Conservation (phyloP, 1,140 invertebrate species). For the Pseudomyrmex cubaensis region DNA sequence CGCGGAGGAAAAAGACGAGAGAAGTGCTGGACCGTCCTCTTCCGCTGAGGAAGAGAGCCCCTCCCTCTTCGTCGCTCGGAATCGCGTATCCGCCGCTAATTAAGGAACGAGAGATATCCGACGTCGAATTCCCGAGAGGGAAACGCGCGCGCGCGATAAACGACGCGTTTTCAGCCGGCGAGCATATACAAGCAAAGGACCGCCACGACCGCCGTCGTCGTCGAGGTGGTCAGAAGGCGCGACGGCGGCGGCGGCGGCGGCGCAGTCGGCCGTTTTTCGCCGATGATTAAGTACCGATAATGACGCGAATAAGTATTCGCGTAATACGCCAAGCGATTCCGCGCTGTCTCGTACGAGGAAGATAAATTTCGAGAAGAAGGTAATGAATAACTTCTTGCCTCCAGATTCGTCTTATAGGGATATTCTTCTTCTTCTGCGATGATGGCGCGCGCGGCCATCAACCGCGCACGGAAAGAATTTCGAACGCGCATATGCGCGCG, state of each 20-base stretch:
- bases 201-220: slow-evolving; percentile 11
- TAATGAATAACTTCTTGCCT: slow-evolving; percentile 68
- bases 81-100: slow-evolving; percentile 33
- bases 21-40: slow-evolving; percentile 25
- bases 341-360: slow-evolving; percentile 58
- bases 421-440: slow-evolving; percentile 42
- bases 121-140: slow-evolving; percentile 16
- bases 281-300: slow-evolving; percentile 70
- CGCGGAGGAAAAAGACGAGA: slow-evolving; percentile 27
- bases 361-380: slow-evolving; percentile 67
- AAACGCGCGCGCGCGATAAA: background rate
- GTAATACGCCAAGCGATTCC: slow-evolving; percentile 35
- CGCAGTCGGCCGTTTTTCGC: slow-evolving; percentile 12
- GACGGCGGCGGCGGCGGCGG: background rate
- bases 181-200: slow-evolving; percentile 8
- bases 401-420: slow-evolving; percentile 60
- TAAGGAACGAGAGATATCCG: slow-evolving; percentile 15
- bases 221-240: slow-evolving; percentile 22
- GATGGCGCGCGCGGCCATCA: slow-evolving; percentile 56
- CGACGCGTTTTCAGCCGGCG: slow-evolving; percentile 7
- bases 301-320: slow-evolving; percentile 62
- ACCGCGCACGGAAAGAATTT: slow-evolving; percentile 38
- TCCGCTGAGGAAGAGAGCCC: background rate
- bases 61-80: background rate
- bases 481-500: background rate